Percentiles rank a stretch among this genome's conserved stretches.
phyloP scores from a whole-genome alignment of 2,113 vertebrate species.

The Ailuropoda melanoleuca region DNA sequence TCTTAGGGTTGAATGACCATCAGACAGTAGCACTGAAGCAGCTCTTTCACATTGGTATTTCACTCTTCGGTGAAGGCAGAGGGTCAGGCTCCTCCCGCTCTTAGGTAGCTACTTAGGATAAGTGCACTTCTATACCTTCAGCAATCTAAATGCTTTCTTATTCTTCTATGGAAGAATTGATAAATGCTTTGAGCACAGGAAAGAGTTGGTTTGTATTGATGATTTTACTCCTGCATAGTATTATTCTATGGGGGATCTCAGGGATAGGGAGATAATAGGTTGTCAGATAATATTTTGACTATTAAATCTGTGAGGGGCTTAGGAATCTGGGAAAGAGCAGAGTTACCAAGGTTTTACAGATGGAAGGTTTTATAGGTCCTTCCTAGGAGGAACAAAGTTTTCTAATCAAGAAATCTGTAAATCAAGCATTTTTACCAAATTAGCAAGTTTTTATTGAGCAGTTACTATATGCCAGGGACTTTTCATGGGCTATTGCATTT shows the following conservation, averaged over 20 bases:
- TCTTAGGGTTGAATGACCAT: not conserved
- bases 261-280: not conserved
- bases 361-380: not conserved
- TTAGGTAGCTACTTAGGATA: not conserved
- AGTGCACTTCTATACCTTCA: not conserved
- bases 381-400: not conserved
- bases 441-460: not conserved
- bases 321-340: not conserved
- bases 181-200: not conserved
- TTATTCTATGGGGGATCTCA: not conserved
- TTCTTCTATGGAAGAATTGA: not conserved
- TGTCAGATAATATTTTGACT: not conserved
- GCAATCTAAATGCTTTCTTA: not conserved
- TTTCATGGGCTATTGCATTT: not conserved
- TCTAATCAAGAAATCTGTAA: not conserved
- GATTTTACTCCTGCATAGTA: not conserved
- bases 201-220: not conserved
- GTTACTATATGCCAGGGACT: not conserved
- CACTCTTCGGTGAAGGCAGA: not conserved
- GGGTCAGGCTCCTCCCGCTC: not conserved
- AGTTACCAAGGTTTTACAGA: not conserved
- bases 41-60: not conserved
- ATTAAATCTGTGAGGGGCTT: not conserved
- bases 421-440: not conserved
- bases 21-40: not conserved